Evolutionary conservation across 2,888 invertebrate genomes (phyloP), one percentile per base, ranked within the genome.

Genomic region (Temnothorax rugatulus): DNA sequence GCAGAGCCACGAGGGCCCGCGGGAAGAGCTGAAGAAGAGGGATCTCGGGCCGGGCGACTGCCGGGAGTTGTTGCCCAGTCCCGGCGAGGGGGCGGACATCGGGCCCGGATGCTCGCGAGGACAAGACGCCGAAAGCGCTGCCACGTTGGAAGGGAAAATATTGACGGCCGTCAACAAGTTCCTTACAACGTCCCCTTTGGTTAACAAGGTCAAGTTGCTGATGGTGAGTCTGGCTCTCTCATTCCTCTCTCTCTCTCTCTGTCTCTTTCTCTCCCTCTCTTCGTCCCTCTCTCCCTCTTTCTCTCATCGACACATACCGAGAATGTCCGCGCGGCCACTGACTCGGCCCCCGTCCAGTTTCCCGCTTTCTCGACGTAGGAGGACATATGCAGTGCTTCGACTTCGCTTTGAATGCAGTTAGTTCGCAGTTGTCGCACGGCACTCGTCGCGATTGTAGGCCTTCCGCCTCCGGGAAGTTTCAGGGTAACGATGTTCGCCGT

Each of bases 151-250:
- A 95, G 96, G 96, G 96, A 98, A 97, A 96, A 97, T 98, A 96
- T 97, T 97, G 96, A 97, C 97, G 95, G 97, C 97, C 95, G 97
- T 98, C 96, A 97, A 97, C 96, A 97, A 97, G 96, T 97, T 97
- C 96, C 97, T 97, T 96, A 97, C 97, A 96, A 97, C 97, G 96
- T 97, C 97, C 95, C 97, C 97, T 93, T 96, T 97, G 96, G 97
- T 97, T 96, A 97, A 97, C 96, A 97, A 97, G 96, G 96, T 98
- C 93, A 97, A 97, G 95, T 97, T 97, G 93, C 96, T 98, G 92
- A 97, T 98, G 97, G 97, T 97, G 93, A 96, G 97, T 95, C 9
- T 69, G 52, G n/a, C 9, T 50, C 0, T 66, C 41, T 18, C n/a
- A 34, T 47, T 9, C 1, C 54, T 21, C 9, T 4, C 2, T 38